A percentile compares a stretch with the other conserved stretches of the same genome.
phyloP scores from a whole-genome alignment of 2,797 vertebrate species.

The Otolemur crassicaudatus region DNA sequence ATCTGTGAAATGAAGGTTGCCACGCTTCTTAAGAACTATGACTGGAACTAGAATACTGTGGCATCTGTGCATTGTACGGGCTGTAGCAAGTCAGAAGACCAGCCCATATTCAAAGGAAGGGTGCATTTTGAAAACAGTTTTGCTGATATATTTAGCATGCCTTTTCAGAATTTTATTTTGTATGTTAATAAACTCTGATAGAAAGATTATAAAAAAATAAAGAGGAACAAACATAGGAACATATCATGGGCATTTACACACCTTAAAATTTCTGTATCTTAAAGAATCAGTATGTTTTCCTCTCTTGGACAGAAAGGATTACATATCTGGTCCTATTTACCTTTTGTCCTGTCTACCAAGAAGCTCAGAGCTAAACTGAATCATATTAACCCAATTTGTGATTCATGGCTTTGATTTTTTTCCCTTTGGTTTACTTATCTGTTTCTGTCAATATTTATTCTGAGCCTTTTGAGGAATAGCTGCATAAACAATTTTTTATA shows the following conservation, averaged over 20 bases:
- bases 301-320: neutral
- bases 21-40: neutral
- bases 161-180: neutral
- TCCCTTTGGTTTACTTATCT: neutral
- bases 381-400: neutral
- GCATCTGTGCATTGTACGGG: too few relatives aligned
- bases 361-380: neutral
- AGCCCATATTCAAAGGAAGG: neutral
- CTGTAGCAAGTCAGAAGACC: neutral
- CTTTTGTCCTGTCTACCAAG: neutral
- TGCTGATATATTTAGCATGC: neutral
- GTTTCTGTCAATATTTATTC: slow-evolving; percentile 2
- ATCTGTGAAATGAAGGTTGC: neutral
- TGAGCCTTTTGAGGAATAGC: neutral
- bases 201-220: neutral
- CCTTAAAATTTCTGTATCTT: neutral
- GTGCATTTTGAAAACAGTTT: neutral
- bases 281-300: neutral
- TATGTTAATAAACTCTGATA: neutral
- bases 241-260: neutral
- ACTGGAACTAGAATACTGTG: neutral
- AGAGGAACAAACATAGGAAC: neutral
- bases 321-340: neutral
- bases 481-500: neutral
- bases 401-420: neutral